Percentiles rank a stretch among this genome's conserved stretches.
Conservation (phyloP, 2,113 vertebrate genomes). For the Gavialis gangeticus region DNA sequence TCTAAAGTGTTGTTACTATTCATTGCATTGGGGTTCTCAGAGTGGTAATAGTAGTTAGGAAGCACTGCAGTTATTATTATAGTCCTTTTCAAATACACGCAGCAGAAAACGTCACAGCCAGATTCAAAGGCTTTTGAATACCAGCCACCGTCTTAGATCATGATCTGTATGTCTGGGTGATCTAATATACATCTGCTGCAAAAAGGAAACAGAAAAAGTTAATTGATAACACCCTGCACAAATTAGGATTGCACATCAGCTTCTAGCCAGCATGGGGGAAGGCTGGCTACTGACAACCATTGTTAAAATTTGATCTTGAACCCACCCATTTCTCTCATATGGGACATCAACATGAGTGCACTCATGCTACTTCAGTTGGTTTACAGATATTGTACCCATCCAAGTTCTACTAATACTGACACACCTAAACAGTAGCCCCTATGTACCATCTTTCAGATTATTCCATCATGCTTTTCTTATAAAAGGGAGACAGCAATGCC, state of each 20-base stretch:
- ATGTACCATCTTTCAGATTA: neutral
- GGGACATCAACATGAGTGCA: too few relatives aligned
- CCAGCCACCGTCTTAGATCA: neutral
- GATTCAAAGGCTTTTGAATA: rapidly evolving
- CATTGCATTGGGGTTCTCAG: rapidly evolving
- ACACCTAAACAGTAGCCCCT: neutral
- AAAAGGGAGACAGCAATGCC: rapidly evolving
- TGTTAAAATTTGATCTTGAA: neutral
- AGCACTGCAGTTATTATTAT: rapidly evolving
- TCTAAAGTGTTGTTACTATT: rapidly evolving
- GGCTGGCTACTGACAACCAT: neutral
- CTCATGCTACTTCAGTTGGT: too few relatives aligned
- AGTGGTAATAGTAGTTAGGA: rapidly evolving
- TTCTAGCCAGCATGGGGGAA: neutral
- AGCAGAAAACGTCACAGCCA: neutral
- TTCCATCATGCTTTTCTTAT: too few relatives aligned
- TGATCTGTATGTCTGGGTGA: too few relatives aligned
- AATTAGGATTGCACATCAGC: neutral
- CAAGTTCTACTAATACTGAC: too few relatives aligned
- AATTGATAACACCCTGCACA: neutral
- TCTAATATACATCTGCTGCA: too few relatives aligned
- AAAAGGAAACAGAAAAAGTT: neutral
- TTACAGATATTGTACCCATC: too few relatives aligned
- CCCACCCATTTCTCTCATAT: neutral
- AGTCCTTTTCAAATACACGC: rapidly evolving